Percentiles rank a stretch among this genome's conserved stretches.
Conservation (phyloP, 2,113 vertebrate genomes). For the Microtus montanus region DNA sequence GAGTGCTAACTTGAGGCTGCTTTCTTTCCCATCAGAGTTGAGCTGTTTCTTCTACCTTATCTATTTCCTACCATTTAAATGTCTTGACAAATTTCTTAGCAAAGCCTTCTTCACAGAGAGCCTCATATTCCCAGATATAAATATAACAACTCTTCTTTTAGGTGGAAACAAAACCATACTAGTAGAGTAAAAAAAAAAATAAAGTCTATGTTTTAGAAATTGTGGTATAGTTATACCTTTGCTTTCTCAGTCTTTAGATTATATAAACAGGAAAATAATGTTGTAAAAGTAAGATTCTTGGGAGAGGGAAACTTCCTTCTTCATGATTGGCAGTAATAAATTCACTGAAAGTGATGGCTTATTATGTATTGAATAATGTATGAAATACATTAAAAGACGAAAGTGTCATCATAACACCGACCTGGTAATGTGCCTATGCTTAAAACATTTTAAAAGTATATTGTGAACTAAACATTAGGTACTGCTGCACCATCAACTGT, state of each 20-base stretch:
- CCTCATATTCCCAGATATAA: conserved; percentile 12
- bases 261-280: background rate
- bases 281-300: background rate
- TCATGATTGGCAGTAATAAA: background rate
- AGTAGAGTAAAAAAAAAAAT: background rate
- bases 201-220: conserved; percentile 6
- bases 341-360: background rate
- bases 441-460: background rate
- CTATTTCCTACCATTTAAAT: background rate
- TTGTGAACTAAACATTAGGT: background rate
- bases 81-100: background rate
- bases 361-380: background rate
- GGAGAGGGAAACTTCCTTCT: background rate
- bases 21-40: background rate
- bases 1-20: background rate
- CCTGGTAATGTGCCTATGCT: background rate
- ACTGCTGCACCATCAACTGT: background rate
- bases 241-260: conserved; percentile 13
- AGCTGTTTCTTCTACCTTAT: background rate
- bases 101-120: background rate
- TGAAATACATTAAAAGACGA: background rate
- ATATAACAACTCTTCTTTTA: background rate
- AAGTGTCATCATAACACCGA: background rate
- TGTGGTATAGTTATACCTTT: background rate
- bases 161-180: background rate